Conservation (phyloP, 2,888 invertebrate species). For the Branchellion lobata region DNA sequence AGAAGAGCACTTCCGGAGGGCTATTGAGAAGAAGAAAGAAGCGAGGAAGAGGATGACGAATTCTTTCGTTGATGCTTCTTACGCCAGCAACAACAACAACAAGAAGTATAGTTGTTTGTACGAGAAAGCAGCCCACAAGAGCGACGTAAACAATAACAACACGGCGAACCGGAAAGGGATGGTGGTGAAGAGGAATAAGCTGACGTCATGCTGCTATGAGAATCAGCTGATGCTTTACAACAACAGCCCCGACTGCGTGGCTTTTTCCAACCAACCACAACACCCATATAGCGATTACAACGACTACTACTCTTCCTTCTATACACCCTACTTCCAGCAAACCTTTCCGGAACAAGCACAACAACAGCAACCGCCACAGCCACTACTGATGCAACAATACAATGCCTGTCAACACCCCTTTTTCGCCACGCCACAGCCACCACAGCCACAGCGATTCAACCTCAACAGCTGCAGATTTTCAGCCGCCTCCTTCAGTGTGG, state of each 20-base stretch:
- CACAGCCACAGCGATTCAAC: not conserved
- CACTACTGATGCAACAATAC: not conserved
- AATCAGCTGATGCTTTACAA: constrained; percentile 2
- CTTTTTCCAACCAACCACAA: not conserved
- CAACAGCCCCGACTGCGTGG: not conserved
- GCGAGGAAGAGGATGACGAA: not conserved
- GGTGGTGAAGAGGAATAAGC: not conserved
- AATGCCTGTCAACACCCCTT: constrained; percentile 4
- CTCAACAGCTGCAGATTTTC: constrained; percentile 26
- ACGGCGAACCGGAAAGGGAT: not conserved
- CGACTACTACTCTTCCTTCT: not conserved
- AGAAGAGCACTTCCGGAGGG: constrained; percentile 39
- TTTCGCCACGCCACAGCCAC: constrained; percentile 11
- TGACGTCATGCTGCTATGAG: constrained; percentile 9
- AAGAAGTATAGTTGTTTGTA: constrained; percentile 1
- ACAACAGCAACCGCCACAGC: constrained; percentile 3
- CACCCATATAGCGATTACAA: not conserved
- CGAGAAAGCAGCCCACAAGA: not conserved
- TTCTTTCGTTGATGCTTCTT: not conserved
- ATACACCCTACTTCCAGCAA: not conserved
- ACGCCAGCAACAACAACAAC: not conserved
- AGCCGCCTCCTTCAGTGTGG: constrained; percentile 31
- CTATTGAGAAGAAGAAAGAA: constrained; percentile 20
- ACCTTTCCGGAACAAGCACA: not conserved
- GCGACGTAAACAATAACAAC: not conserved